Percentiles rank a stretch among this genome's conserved stretches.
These are phyloP conservation scores for Mamestra configurata DNA, from an alignment of 1,140 invertebrate species.

Conservation along the genomic window DNA sequence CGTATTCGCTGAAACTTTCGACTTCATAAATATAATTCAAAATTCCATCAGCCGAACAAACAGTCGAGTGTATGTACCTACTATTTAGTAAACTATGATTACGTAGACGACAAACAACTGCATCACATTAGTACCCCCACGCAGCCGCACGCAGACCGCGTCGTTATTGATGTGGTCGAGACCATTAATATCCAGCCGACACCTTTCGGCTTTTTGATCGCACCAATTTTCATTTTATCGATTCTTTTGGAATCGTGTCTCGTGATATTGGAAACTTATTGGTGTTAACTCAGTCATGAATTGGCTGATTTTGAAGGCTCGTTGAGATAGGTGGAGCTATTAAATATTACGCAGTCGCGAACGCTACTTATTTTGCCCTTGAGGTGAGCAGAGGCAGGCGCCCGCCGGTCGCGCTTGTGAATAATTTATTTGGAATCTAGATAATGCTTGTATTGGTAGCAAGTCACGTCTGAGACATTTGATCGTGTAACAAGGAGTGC, in stretches of 20 bases:
- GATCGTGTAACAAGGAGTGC: conserved; percentile 80
- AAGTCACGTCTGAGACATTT: conserved; percentile 84
- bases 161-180: conserved; percentile 51
- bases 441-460: conserved; percentile 77
- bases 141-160: conserved; percentile 22
- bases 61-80: conserved; percentile 27
- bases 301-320: conserved; percentile 4
- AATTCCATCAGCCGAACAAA: conserved; percentile 36
- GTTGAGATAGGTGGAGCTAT: not conserved
- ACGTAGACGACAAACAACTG: conserved; percentile 46
- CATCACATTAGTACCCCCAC: conserved; percentile 44
- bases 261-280: conserved; percentile 18
- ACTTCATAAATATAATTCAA: conserved; percentile 33
- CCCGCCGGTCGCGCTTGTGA: conserved; percentile 70
- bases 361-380: conserved; percentile 58
- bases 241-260: conserved; percentile 28
- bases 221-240: conserved; percentile 50
- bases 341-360: conserved; percentile 43
- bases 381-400: conserved; percentile 60
- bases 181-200: conserved; percentile 54
- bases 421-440: conserved; percentile 78
- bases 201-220: conserved; percentile 49
- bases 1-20: conserved; percentile 14
- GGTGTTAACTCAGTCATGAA: not conserved
- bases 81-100: conserved; percentile 40